Base-by-base conservation (phyloP, 92 coral and sea anemone genomes). In the Virgularia gustaviana region DNA sequence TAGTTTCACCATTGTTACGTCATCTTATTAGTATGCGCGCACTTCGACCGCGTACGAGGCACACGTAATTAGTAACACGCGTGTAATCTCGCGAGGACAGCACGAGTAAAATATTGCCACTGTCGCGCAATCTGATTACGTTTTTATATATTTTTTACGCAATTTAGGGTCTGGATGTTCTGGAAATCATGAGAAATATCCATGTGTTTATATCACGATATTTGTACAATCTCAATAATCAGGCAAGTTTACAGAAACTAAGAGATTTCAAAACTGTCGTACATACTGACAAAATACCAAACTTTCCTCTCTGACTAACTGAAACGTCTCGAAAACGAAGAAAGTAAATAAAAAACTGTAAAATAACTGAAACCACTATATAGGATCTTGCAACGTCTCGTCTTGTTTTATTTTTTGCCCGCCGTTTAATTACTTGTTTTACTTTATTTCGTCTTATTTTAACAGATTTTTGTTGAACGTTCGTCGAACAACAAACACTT, bases 181-280 rank as follows among this genome's bases (percentile, higher is more conserved):
- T 92, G 59, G 98, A 92, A 77, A 92, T 92, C 24, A 92, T 92
- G 98, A 84, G 98, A 22, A 92, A 92, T 77, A 92, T 92, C 42
- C 98, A 92, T 58, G 94, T 92, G 75, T 92, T 92, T 29, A 96
- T 92, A 13, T 92, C 98, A 1, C 94, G 98, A 3, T 92, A 92
- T 59, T 78, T 92, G 77, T 92, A 92, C 85, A 92, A 92, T 71
- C 88, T 92, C 63, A 92, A 92, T 83, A 92, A 92, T 75, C 98
- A 92, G 96, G 98, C 86, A 73, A 45, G 78, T 70, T 35, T n/a
- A n/a, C n/a, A n/a, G n/a, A n/a, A n/a, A n/a, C n/a, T n/a, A n/a
- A n/a, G n/a, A n/a, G n/a, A n/a, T n/a, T n/a, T n/a, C n/a, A n/a
- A n/a, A n/a, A n/a, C n/a, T n/a, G n/a, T n/a, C n/a, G n/a, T n/a